Base-by-base conservation (phyloP, 2,888 invertebrate genomes). In the Ochlodes sylvanus region DNA sequence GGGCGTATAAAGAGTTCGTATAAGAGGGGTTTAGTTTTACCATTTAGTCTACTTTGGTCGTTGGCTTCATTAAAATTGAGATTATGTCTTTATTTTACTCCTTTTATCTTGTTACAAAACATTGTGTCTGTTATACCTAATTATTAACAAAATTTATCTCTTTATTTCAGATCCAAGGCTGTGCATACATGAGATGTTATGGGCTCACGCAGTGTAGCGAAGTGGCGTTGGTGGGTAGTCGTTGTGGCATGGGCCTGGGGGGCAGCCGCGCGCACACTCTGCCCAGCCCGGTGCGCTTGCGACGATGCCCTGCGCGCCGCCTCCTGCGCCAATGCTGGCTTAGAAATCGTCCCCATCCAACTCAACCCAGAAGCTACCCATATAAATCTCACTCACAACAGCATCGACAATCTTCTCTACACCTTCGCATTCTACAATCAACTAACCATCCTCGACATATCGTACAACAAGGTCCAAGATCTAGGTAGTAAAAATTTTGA, bases 301-400 rank as follows among this genome's bases (percentile, higher is more conserved):
- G 95, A 96, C 93, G 97, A 98, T 85, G 95, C 96, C 63, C 92
- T 95, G 73, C 95, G 97, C 73, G 95, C 95, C 69, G 96, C 96
- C 34, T 95, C 95, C 73, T 98, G 98, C 87, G 95, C 96, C 75
- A 95, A 95, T 79, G 97, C 97, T 65, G 95, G 95, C 71, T 94
- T 98, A 74, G 97, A 97, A 84, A 96, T 97, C 77, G 97, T 98
- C 65, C 98, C 98, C 70, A 97, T 98, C 77, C 97, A 97, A 83
- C 94, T 98, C 75, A 98, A 98, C 88, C 98, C 98, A 50, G 97
- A 97, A 84, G 95, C 97, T 61, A 95, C 95, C 63, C 95, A 96
- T 87, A 96, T 98, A 81, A 96, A 97, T 83, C 95, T 98, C 69
- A 96, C 96, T n/a, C 95, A 96, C 83, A 98, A 98, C 88, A 95